Base-by-base conservation (phyloP, 2,113 vertebrate species). In the Gopherus evgoodei region DNA sequence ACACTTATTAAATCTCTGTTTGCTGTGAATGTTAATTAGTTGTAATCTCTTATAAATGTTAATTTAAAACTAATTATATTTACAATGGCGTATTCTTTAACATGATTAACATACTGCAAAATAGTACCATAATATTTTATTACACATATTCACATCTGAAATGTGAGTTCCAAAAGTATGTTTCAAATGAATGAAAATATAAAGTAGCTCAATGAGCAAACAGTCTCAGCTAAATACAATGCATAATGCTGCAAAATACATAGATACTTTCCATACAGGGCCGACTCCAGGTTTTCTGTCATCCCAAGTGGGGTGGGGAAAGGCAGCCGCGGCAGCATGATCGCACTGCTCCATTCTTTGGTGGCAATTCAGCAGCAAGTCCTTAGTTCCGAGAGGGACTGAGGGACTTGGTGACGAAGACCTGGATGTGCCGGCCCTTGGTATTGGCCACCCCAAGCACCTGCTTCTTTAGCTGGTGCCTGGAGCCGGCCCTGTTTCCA, bases 11-110 rank as follows among this genome's bases (percentile, higher is more conserved):
- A 82, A 72, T 81, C 87, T 89, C n/a, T 42, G 14, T 69, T 94
- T 94, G 87, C 62, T 91, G 56, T 80, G 87, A 93, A 88, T 72
- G 35, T 62, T 86, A 59, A 52, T 93, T 90, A 56, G 31, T 78
- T 54, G 65, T 84, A 87, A 89, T 83, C 69, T 44, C 42, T 81
- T 90, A 72, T 94, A 75, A 92, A 93, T 88, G 42, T 85, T 91
- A 54, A 29, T 72, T 88, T 91, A 75, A 93, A 95, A 95, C 44
- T 59, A 72, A 86, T 62, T 76, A 3, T 10, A 76, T 54, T 91
- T 88, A n/a, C 25, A 93, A 52, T 35, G 52, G 62, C 57, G 82
- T 92, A 69, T 52, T 91, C 83, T 72, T 81, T 97, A 56, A 62
- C 3, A 11, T 83, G 38, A 52, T 81, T 92, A 54, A 17, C 25